phyloP scores from a whole-genome alignment of 2,888 invertebrate species.

The Apamea crenata region DNA sequence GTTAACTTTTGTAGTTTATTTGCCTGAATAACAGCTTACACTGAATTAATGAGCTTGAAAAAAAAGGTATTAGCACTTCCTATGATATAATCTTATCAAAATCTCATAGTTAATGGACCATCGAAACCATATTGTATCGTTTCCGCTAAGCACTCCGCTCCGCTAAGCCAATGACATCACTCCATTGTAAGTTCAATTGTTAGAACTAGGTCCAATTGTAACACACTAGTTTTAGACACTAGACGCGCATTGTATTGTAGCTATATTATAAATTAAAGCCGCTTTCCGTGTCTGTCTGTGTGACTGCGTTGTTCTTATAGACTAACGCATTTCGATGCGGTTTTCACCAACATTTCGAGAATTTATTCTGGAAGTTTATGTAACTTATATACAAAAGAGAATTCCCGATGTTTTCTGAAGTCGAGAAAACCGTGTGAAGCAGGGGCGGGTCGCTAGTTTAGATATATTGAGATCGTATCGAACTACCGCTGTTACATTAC shows the following conservation, averaged over 20 bases:
- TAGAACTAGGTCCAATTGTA: conserved; percentile 34
- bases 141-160: conserved; percentile 28
- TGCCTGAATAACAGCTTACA: background rate
- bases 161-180: conserved; percentile 46
- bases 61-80: background rate
- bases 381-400: background rate
- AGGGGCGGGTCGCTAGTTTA: background rate
- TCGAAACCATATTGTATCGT: background rate
- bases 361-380: background rate
- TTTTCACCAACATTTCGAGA: background rate
- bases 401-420: background rate
- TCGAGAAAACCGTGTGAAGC: background rate
- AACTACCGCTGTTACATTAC: background rate
- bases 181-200: conserved; percentile 37
- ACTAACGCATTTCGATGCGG: background rate
- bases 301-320: background rate
- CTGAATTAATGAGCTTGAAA: background rate
- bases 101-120: background rate
- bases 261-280: background rate
- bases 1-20: background rate
- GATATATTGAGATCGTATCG: conserved; percentile 17
- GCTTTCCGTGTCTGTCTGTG: background rate
- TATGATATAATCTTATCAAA: background rate
- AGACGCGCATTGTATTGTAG: background rate
- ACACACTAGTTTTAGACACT: conserved; percentile 2